phyloP scores from a whole-genome alignment of 37 sponge, comb jelly and placozoan species.

The Bolinopsis microptera region DNA sequence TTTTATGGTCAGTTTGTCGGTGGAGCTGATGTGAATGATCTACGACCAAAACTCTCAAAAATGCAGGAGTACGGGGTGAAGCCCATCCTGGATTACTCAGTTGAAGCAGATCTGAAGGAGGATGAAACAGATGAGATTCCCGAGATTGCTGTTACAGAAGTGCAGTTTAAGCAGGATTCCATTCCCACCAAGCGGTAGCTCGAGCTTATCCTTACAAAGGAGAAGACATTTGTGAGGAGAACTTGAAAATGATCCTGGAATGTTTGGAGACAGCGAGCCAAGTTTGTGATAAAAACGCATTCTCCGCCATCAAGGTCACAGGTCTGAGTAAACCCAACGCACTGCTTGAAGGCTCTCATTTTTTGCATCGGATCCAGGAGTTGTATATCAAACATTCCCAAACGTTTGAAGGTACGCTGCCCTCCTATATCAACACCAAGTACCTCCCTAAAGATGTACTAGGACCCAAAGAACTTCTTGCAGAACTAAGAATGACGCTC shows the following conservation, averaged over 20 bases:
- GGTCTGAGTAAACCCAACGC: constrained; percentile 74
- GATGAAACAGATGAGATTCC: constrained; percentile 54
- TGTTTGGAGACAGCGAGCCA: constrained; percentile 75
- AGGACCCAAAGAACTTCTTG: neutral
- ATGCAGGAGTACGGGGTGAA: constrained; percentile 71
- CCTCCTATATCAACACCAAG: neutral
- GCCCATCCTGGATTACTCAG: constrained; percentile 87
- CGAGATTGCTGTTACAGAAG: constrained; percentile 2
- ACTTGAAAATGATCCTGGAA: constrained; percentile 75
- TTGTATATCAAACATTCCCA: neutral
- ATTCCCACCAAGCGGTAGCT: constrained; percentile 67
- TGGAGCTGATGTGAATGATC: constrained; percentile 71
- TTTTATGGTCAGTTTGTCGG: constrained; percentile 94
- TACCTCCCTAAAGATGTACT: constrained; percentile 31
- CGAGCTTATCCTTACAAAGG: constrained; percentile 78
- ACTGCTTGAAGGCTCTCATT: constrained; percentile 40
- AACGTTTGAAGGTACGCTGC: neutral
- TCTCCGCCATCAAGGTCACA: constrained; percentile 84
- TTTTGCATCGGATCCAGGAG: neutral
- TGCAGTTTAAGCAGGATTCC: constrained; percentile 22
- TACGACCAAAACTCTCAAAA: constrained; percentile 64
- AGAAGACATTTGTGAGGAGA: constrained; percentile 81
- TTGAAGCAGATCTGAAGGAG: constrained; percentile 76
- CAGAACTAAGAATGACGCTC: neutral
- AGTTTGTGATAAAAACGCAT: constrained; percentile 68